A percentile compares a stretch with the other conserved stretches of the same genome.
Evolutionary conservation across 2,113 vertebrate genomes (phyloP).

Genomic region (Oceanodroma tethys): DNA sequence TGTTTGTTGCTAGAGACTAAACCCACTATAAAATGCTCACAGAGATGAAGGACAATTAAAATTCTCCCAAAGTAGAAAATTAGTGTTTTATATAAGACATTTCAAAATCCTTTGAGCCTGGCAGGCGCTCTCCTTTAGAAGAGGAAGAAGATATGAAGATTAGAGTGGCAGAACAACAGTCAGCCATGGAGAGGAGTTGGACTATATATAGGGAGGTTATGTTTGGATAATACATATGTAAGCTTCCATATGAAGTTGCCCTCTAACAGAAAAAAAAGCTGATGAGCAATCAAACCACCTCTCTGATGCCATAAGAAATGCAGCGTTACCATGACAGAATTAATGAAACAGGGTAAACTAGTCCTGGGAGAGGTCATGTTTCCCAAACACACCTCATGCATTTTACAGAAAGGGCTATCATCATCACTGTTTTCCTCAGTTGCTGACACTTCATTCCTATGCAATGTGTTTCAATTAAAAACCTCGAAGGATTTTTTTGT

Average conservation of each 20-base stretch:
- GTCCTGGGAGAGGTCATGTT: background rate
- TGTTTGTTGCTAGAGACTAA: background rate
- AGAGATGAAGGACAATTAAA: background rate
- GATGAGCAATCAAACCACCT: background rate
- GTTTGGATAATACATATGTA: background rate
- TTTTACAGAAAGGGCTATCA: background rate
- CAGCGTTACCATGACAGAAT: background rate
- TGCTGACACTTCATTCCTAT: background rate
- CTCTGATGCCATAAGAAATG: background rate
- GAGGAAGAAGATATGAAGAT: background rate
- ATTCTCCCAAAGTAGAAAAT: background rate
- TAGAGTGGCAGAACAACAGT: background rate
- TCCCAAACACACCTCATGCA: background rate
- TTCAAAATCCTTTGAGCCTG: background rate
- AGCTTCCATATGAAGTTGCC: background rate
- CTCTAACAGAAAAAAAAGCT: background rate
- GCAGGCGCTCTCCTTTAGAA: background rate
- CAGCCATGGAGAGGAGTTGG: background rate
- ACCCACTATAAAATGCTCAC: background rate
- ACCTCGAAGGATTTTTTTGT: background rate
- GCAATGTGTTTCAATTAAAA: background rate
- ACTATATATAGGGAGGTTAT: background rate
- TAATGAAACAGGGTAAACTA: background rate
- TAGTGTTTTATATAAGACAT: background rate
- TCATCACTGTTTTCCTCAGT: background rate